Percentiles rank a stretch among this genome's conserved stretches.
These are phyloP conservation scores for Cyanocitta stelleri DNA, from an alignment of 2,113 vertebrate species.

Conservation along the genomic window DNA sequence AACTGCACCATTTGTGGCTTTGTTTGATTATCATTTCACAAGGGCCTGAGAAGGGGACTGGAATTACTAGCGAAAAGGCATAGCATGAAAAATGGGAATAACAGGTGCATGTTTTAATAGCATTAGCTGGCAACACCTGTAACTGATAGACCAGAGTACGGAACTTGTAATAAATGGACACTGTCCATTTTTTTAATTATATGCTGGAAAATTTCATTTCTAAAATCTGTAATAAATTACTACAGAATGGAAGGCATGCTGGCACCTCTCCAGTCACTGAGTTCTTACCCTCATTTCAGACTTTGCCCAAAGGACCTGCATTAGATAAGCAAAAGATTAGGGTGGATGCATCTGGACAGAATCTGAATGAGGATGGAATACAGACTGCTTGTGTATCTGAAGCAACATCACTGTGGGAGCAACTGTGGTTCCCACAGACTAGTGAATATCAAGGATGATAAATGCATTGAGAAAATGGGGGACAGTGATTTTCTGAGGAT, in stretches of 20 bases:
- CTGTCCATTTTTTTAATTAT: neutral
- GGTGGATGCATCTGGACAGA: neutral
- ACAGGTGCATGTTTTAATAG: conserved; percentile 9
- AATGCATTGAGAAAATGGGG: neutral
- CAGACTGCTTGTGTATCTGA: neutral
- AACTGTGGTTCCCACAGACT: conserved; percentile 1
- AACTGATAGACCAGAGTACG: neutral
- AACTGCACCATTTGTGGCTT: neutral
- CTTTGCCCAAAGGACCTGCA: conserved; percentile 7
- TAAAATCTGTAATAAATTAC: neutral
- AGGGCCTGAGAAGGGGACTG: neutral
- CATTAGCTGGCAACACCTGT: conserved; percentile 1
- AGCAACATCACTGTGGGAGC: neutral
- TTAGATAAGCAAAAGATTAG: conserved; percentile 41
- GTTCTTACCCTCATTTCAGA: conserved; percentile 1
- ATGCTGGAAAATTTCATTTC: neutral
- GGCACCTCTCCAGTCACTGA: conserved; percentile 8
- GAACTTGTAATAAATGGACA: neutral
- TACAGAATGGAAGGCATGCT: neutral
- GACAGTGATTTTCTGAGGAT: neutral
- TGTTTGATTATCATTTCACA: neutral
- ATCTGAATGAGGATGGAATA: neutral
- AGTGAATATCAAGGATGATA: neutral
- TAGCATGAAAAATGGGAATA: conserved; percentile 42
- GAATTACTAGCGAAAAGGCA: conserved; percentile 3